phyloP scores from a whole-genome alignment of 2,797 vertebrate species.

The Diglossa cyanea region DNA sequence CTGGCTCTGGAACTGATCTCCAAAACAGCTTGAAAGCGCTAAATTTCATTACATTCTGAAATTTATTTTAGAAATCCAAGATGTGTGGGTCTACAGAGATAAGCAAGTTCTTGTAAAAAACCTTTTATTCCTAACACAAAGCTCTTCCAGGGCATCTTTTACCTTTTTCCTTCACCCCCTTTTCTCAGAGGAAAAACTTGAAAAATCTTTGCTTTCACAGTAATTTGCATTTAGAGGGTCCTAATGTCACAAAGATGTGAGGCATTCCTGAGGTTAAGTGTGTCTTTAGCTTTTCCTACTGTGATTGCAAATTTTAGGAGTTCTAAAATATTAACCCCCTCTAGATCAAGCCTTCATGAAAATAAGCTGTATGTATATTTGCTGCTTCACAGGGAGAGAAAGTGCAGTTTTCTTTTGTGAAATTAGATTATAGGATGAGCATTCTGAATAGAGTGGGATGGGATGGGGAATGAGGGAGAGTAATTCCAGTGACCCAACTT shows the following conservation, averaged over 20 bases:
- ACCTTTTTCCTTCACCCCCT: not conserved
- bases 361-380: not conserved
- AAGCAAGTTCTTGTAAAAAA: not conserved
- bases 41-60: conserved; percentile 7
- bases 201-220: not conserved
- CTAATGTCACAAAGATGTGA: not conserved
- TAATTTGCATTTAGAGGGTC: not conserved
- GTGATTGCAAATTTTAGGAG: not conserved
- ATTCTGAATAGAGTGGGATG: not conserved
- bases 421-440: not conserved
- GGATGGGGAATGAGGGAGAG: not conserved
- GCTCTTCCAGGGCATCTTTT: not conserved
- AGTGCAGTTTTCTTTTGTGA: not conserved
- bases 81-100: not conserved
- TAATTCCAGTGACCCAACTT: conserved; percentile 25
- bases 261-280: not conserved
- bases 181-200: not conserved
- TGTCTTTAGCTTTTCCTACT: not conserved
- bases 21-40: not conserved
- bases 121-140: conserved; percentile 31
- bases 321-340: not conserved
- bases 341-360: not conserved
- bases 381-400: not conserved
- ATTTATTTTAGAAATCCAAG: not conserved
- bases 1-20: not conserved